Evolutionary conservation across 92 coral and sea anemone species (phyloP), one percentile per base, ranked within the genome.

Genomic region (Heliopora coerulea): DNA sequence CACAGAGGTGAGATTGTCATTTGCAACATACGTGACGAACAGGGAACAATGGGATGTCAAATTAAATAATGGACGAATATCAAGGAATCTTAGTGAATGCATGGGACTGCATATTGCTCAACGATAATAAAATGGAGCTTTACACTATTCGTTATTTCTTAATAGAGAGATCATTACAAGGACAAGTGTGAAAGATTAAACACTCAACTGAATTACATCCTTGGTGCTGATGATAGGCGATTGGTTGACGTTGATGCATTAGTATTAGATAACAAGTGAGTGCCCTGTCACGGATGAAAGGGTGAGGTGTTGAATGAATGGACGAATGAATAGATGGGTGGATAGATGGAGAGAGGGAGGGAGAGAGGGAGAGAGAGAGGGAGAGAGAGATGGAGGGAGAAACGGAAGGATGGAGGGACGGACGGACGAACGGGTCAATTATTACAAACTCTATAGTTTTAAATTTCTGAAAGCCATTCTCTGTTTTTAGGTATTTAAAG

Each of bases 161-260:
- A 65, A 25, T 57, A 93, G 96, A 75, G 96, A 44, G 98, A 93
- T 59, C 93, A 90, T 52, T 90, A 80, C 54, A 83, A 88, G 31
- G 98, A 93, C 73, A 93, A 90, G 68, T 80, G 87, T 24, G 96
- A 88, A 49, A 88, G 98, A 23, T 87, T 93, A 46, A 93, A 93
- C 73, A 90, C 86, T 12, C 98, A 93, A 78, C 88, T 93, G 17
- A 93, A 93, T 79, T 93, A 82, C 50, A 93, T 93, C 65, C 88
- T 93, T 28, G 96, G 98, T 29, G 98, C 95, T 74, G 98, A 93
- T 80, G 98, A 93, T 66, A 78, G 88, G 65, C 72, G 98, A 35
- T 78, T 93, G 26, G 98, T 93, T 7, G 98, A 93, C 58, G 81
- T 93, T 44, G 98, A 93, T 81, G 91, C 98, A 32, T 86, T 90